A percentile compares a stretch with the other conserved stretches of the same genome.
phyloP scores from a whole-genome alignment of 2,113 vertebrate genomes.

The Hippopotamus amphibius region DNA sequence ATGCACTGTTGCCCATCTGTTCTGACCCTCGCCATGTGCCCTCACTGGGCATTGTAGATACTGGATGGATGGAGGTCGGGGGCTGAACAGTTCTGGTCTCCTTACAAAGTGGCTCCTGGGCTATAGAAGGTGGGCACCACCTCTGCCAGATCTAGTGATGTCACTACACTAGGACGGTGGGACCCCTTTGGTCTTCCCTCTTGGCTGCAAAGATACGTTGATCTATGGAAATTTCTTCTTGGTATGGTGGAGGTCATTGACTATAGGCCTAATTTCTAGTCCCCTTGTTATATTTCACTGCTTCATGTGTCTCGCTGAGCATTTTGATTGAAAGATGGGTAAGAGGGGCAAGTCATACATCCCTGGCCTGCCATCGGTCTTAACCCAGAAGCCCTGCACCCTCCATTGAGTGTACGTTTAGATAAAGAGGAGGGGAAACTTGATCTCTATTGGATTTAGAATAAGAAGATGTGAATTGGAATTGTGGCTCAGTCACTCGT shows the following conservation, averaged over 20 bases:
- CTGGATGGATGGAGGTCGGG: background rate
- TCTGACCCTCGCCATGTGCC: background rate
- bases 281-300: too few relatives aligned
- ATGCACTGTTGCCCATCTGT: rapidly evolving
- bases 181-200: background rate
- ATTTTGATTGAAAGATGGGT: too few relatives aligned
- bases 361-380: background rate
- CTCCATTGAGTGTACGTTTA: background rate
- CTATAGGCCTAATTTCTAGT: background rate
- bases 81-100: background rate
- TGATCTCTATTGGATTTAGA: background rate
- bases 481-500: background rate
- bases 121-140: background rate
- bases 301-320: background rate
- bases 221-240: background rate
- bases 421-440: background rate
- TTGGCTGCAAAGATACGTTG: background rate
- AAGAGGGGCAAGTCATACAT: background rate
- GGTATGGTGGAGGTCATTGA: background rate
- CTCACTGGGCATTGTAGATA: background rate
- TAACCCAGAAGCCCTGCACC: background rate
- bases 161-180: rapidly evolving
- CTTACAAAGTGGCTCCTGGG: background rate
- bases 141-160: background rate
- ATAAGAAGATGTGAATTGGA: background rate